Base-by-base conservation (phyloP, 2,797 vertebrate species). In the Sebastolobus alascanus region DNA sequence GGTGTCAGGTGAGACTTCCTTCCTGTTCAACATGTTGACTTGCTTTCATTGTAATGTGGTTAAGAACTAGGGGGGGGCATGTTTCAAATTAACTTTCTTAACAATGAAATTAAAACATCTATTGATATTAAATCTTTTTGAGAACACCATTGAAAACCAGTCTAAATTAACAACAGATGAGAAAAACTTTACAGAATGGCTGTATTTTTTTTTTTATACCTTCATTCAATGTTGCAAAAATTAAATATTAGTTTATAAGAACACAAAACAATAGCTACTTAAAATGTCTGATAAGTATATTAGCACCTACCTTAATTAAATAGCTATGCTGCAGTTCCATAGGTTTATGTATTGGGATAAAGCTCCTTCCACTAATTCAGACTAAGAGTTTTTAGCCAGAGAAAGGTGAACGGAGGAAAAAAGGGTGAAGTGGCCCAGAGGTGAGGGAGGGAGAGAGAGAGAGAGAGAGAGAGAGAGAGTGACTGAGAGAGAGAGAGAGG, bases 361-460 rank as follows among this genome's bases (percentile, higher is more conserved):
- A 95, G 96, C 94, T 96, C 95, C 96, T 92, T 97, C 95, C 94
- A 96, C 96, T 97, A 95, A 96, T 95, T 96, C 96, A 93, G 90
- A 92, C 93, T 95, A 92, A 95, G 93, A 96, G 93, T 95, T 94
- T 96, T 95, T 95, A 94, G 71, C 86, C 52, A 84, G 80, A 82
- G 80, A 91, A 95, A 91, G 89, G 86, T 92, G 84, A 81, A 95
- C 92, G 86, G 78, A 88, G 86, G 67, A 78, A 86, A 84, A 95
- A 93, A 95, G 94, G 95, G 94, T 89, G 84, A 91, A 91, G 84
- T 86, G 89, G 86, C 88, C 88, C 80, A 89, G 95, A 96, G 96
- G 96, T 91, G 91, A 95, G 95, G 92, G 87, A 75, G 89, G 12
- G 52, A 55, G 50, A 95, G 94, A 92, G 86, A 85, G 60, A 38